A percentile compares a stretch with the other conserved stretches of the same genome.
Evolutionary conservation across 2,113 vertebrate genomes (phyloP).

Genomic region (Chlamydotis undulata): DNA sequence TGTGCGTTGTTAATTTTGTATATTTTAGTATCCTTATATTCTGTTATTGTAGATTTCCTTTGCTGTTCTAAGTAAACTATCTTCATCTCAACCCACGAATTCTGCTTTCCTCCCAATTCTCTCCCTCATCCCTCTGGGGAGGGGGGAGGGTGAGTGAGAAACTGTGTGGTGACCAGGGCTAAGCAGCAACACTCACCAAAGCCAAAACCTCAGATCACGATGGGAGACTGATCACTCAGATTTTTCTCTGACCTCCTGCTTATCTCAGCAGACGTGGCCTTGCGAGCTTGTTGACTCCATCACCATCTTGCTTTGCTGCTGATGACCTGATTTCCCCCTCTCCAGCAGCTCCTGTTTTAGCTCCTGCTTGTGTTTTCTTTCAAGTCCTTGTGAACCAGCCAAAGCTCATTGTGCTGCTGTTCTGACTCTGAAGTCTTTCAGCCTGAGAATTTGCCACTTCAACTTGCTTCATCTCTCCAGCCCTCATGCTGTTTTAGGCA

Average conservation of each 20-base stretch:
- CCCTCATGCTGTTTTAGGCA: not conserved
- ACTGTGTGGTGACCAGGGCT: too few species aligned
- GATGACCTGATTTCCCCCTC: not conserved
- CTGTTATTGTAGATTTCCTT: too few species aligned
- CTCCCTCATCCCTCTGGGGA: too few species aligned
- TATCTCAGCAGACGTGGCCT: not conserved
- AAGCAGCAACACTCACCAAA: not conserved
- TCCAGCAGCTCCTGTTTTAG: not conserved
- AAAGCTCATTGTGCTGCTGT: not conserved
- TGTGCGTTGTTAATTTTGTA: too few species aligned
- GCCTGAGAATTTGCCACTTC: not conserved
- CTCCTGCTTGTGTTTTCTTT: not conserved
- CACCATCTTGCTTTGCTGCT: rapidly evolving
- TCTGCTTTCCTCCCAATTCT: too few species aligned
- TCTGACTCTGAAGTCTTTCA: not conserved
- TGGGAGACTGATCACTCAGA: not conserved
- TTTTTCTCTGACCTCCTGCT: not conserved
- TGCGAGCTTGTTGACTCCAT: not conserved
- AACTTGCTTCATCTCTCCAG: not conserved
- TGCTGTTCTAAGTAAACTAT: too few species aligned
- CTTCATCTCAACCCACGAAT: too few species aligned
- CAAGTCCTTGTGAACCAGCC: not conserved
- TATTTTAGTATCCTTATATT: too few species aligned
- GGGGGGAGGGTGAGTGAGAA: too few species aligned
- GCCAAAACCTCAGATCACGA: rapidly evolving